Evolutionary conservation across 2,888 invertebrate genomes (phyloP).

Genomic region (Diadegma fenestrale): DNA sequence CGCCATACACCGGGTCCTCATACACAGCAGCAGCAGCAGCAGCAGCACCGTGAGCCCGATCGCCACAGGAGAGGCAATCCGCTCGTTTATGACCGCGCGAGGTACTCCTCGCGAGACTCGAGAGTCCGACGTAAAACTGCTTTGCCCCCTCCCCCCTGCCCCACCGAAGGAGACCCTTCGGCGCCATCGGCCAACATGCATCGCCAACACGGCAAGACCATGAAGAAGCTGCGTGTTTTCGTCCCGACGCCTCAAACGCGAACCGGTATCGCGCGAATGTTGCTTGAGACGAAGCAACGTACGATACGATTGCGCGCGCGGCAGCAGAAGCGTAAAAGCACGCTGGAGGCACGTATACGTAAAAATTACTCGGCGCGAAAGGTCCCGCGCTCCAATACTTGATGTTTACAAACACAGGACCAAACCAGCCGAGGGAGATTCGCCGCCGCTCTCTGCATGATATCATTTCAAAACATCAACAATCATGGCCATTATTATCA

Average conservation of each 20-base stretch:
- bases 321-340: too few species aligned
- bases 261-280: too few species aligned
- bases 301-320: too few species aligned
- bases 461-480: too few species aligned
- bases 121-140: background rate
- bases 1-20: too few species aligned
- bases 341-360: too few species aligned
- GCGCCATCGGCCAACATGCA: background rate
- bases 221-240: conserved; percentile 20
- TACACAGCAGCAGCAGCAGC: too few species aligned
- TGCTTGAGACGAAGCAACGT: background rate
- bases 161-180: background rate
- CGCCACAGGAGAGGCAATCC: too few species aligned
- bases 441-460: too few species aligned
- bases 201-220: conserved; percentile 17
- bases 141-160: background rate
- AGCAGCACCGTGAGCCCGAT: too few species aligned
- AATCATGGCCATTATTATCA: too few species aligned
- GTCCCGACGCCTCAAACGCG: background rate
- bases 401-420: conserved; percentile 45
- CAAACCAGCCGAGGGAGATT: background rate
- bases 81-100: conserved; percentile 10
- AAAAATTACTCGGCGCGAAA: background rate
- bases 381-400: background rate
- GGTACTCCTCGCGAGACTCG: too few species aligned